These are phyloP conservation scores for Passer domesticus DNA, from an alignment of 2,113 vertebrate species.

Conservation along the genomic window DNA sequence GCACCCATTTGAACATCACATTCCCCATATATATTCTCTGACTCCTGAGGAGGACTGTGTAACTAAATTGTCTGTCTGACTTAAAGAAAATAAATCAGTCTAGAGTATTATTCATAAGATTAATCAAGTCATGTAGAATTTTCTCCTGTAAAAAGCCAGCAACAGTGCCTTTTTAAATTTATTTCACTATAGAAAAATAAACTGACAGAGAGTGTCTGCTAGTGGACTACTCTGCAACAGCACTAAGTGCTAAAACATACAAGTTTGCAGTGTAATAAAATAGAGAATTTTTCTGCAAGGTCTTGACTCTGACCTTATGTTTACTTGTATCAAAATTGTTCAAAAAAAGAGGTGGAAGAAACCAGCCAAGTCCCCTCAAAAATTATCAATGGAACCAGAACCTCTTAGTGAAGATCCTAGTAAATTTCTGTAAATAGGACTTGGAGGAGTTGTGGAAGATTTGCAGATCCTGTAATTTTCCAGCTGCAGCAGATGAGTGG, in stretches of 20 bases:
- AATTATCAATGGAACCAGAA: conserved; percentile 66
- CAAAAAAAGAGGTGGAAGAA: conserved; percentile 58
- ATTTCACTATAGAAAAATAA: conserved; percentile 22
- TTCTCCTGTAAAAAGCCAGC: not conserved
- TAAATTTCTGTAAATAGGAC: conserved; percentile 63
- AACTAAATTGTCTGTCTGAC: not conserved
- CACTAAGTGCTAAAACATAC: not conserved
- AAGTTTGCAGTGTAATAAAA: not conserved
- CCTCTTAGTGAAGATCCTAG: conserved; percentile 35
- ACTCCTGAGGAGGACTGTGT: not conserved
- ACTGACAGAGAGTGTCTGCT: conserved; percentile 1
- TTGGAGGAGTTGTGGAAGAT: conserved; percentile 1
- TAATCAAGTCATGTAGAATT: not conserved
- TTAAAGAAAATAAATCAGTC: not conserved
- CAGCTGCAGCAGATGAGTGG: conserved; percentile 39
- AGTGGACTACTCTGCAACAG: conserved; percentile 6
- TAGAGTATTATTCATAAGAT: not conserved
- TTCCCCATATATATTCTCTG: not conserved
- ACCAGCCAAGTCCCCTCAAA: conserved; percentile 63
- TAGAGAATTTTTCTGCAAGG: conserved; percentile 13
- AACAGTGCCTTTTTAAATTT: not conserved
- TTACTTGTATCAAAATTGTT: conserved; percentile 48
- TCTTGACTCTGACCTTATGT: conserved; percentile 19
- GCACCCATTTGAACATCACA: fast-evolving
- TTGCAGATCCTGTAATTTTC: conserved; percentile 47